These are phyloP conservation scores for Paratilapia polleni DNA, from an alignment of 2,113 vertebrate genomes.

Conservation along the genomic window DNA sequence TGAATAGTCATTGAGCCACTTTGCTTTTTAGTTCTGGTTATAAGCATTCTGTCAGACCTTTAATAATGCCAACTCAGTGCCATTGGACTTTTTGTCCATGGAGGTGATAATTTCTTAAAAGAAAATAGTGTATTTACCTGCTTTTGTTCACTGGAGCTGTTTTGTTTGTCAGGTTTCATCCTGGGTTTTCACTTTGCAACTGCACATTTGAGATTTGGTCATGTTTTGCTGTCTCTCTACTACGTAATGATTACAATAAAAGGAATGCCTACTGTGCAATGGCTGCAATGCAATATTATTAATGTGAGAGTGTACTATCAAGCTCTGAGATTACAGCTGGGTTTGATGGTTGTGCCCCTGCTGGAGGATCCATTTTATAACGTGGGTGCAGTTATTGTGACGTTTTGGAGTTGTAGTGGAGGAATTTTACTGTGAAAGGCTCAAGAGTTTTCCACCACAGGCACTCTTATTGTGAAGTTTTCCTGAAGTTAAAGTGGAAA, in stretches of 20 bases:
- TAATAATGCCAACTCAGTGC: constrained; percentile 49
- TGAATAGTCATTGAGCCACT: constrained; percentile 73
- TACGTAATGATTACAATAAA: constrained; percentile 3
- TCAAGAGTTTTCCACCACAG: constrained; percentile 6
- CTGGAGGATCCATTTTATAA: not conserved
- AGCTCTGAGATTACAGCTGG: constrained; percentile 9
- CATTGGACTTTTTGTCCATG: constrained; percentile 35
- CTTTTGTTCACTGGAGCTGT: constrained; percentile 47
- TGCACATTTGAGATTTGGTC: constrained; percentile 18
- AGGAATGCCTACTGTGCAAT: constrained; percentile 15
- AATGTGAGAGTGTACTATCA: constrained; percentile 21
- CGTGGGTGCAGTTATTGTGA: constrained; percentile 26
- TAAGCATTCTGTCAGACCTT: constrained; percentile 27
- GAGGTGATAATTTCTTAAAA: not conserved
- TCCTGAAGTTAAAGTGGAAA: not conserved
- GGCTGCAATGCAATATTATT: constrained; percentile 35
- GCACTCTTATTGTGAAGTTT: constrained; percentile 43
- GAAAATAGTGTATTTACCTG: not conserved
- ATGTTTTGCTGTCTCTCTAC: constrained; percentile 34
- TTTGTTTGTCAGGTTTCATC: constrained; percentile 29
- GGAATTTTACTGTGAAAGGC: constrained; percentile 66
- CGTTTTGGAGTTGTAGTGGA: constrained; percentile 24
- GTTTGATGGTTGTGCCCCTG: not conserved
- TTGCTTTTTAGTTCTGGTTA: constrained; percentile 60
- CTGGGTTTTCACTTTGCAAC: constrained; percentile 34